Percentiles rank a stretch among this genome's conserved stretches.
phyloP scores from a whole-genome alignment of 2,888 invertebrate genomes.

The Mantis religiosa region DNA sequence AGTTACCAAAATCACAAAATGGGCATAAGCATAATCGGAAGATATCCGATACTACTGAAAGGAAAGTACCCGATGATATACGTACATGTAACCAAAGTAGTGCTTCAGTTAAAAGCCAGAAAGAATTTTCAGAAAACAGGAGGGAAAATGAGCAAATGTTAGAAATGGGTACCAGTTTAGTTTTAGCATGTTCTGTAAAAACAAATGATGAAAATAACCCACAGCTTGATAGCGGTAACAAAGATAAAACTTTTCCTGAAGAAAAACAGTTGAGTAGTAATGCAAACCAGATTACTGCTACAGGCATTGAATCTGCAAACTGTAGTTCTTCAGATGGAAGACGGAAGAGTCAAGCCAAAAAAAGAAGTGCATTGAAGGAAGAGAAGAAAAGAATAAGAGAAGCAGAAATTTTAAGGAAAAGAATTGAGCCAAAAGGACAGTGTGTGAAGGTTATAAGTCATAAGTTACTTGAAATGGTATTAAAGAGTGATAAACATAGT shows the following conservation, averaged over 20 bases:
- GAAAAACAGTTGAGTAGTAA: not conserved
- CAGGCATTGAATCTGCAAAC: not conserved
- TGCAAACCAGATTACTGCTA: not conserved
- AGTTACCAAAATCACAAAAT: not conserved
- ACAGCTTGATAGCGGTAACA: not conserved
- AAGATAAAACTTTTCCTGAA: not conserved
- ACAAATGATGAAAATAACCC: not conserved
- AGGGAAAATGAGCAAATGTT: not conserved
- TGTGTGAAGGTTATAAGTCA: conserved; percentile 3
- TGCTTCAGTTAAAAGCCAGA: not conserved
- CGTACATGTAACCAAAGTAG: not conserved
- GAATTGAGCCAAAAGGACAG: conserved; percentile 19
- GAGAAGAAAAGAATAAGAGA: conserved; percentile 8
- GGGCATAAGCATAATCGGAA: not conserved
- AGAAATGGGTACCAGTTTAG: not conserved
- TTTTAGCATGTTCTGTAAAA: not conserved
- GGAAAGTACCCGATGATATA: not conserved
- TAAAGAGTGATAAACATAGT: not conserved
- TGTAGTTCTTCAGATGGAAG: not conserved
- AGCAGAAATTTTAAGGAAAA: conserved; percentile 4
- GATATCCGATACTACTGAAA: not conserved
- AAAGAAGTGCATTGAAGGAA: not conserved
- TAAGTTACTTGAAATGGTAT: not conserved
- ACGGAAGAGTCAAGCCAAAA: not conserved
- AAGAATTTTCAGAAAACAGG: not conserved